Evolutionary conservation across 64 coral and sea anemone genomes (phyloP).

Genomic region (Acropora yongei): DNA sequence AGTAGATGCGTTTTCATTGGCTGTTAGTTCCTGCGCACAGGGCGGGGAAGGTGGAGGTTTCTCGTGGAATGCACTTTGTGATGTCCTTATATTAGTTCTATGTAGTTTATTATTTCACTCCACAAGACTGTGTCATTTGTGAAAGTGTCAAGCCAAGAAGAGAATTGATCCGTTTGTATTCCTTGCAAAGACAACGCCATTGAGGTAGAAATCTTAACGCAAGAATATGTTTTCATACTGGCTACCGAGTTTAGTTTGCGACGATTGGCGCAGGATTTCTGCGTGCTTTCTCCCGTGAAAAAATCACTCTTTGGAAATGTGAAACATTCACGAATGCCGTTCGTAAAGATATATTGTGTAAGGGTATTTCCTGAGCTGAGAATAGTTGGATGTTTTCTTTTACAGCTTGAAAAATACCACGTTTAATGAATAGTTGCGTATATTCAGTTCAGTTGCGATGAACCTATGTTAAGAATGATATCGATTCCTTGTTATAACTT

Average conservation of each 20-base stretch:
- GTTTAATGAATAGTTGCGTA: no score
- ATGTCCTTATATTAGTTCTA: neutral
- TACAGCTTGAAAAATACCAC: no score
- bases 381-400: no score
- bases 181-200: neutral
- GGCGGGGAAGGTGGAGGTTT: conserved; percentile 68
- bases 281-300: no score
- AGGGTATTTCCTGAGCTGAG: neutral
- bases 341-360: neutral
- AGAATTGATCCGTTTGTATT: neutral
- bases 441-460: neutral
- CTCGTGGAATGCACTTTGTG: conserved; percentile 65
- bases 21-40: conserved; percentile 40
- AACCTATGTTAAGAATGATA: neutral
- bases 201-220: no score
- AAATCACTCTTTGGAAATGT: neutral
- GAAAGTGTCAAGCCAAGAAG: neutral
- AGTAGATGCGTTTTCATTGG: conserved; percentile 77
- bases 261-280: neutral
- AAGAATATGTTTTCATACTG: neutral
- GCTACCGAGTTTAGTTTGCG: no score
- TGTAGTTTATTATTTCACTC: conserved; percentile 15
- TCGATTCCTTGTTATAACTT: neutral
- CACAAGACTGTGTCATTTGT: neutral
- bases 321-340: neutral